Evolutionary conservation across 2,113 vertebrate species (phyloP).

Genomic region (Tamias sibiricus): DNA sequence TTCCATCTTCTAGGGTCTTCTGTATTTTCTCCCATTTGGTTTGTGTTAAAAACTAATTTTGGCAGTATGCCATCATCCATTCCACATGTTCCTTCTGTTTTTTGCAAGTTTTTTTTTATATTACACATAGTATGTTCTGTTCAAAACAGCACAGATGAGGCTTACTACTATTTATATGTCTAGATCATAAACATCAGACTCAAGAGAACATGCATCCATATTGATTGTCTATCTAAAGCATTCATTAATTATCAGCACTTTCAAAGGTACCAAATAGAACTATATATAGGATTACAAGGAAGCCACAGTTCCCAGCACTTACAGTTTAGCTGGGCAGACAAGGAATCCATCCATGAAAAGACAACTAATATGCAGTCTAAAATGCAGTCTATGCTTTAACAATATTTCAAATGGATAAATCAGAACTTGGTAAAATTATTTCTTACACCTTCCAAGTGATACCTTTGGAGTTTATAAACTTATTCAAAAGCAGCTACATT

Average conservation of each 20-base stretch:
- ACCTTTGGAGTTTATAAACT: conserved; percentile 26
- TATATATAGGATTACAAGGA: conserved; percentile 25
- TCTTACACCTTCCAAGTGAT: neutral
- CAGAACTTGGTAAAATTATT: conserved; percentile 27
- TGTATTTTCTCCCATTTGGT: conserved; percentile 45
- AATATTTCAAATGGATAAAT: neutral
- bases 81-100: conserved; percentile 27
- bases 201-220: conserved; percentile 9
- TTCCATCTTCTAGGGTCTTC: conserved; percentile 17
- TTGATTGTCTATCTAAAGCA: conserved; percentile 51
- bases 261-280: neutral
- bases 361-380: neutral
- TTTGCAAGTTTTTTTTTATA: conserved; percentile 24
- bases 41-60: conserved; percentile 67
- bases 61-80: conserved; percentile 19
- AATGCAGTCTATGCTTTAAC: neutral
- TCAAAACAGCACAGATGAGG: conserved; percentile 42
- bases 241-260: conserved; percentile 43
- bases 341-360: neutral
- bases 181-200: conserved; percentile 23
- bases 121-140: neutral
- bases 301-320: neutral
- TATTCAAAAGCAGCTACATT: conserved; percentile 40
- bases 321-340: neutral
- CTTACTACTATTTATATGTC: conserved; percentile 35